Conservation (phyloP, 2,888 invertebrate species). For the Steinernema carpocapsae region DNA sequence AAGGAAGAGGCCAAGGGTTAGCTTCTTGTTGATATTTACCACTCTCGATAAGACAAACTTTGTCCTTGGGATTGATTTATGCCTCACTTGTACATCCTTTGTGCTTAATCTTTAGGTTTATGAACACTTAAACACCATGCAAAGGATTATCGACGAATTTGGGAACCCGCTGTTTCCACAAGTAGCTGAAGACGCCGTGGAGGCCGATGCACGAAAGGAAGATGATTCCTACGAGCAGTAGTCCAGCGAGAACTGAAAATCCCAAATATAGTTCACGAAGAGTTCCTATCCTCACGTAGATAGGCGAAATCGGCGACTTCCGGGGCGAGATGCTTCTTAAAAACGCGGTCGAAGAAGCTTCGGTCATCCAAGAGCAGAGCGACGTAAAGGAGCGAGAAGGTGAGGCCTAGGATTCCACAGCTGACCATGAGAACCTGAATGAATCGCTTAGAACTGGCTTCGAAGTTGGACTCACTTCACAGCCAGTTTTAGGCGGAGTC, state of each 20-base stretch:
- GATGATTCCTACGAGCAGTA: constrained; percentile 7
- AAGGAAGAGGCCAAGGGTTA: too few relatives aligned
- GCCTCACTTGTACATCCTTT: too few relatives aligned
- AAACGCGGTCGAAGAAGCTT: constrained; percentile 14
- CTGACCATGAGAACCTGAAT: constrained; percentile 16
- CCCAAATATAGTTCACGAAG: background rate
- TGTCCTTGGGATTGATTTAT: too few relatives aligned
- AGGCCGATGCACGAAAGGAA: constrained; percentile 7
- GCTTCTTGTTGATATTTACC: too few relatives aligned
- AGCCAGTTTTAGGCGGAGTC: constrained; percentile 3
- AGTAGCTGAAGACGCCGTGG: constrained; percentile 18
- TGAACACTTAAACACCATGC: constrained; percentile 11
- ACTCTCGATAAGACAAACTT: too few relatives aligned
- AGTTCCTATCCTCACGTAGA: background rate
- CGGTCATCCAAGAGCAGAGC: constrained; percentile 18
- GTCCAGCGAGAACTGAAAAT: constrained; percentile 14
- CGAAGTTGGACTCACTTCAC: background rate
- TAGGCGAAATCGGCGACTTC: constrained; percentile 17
- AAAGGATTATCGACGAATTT: constrained; percentile 6
- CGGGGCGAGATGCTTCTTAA: background rate
- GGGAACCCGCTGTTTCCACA: constrained; percentile 15
- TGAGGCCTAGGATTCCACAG: constrained; percentile 8
- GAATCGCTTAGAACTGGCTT: background rate
- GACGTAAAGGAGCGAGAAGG: constrained; percentile 25
- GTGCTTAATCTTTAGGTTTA: too few relatives aligned